phyloP scores from a whole-genome alignment of 2,113 vertebrate species.

The Dolichallabes microphthalmus region DNA sequence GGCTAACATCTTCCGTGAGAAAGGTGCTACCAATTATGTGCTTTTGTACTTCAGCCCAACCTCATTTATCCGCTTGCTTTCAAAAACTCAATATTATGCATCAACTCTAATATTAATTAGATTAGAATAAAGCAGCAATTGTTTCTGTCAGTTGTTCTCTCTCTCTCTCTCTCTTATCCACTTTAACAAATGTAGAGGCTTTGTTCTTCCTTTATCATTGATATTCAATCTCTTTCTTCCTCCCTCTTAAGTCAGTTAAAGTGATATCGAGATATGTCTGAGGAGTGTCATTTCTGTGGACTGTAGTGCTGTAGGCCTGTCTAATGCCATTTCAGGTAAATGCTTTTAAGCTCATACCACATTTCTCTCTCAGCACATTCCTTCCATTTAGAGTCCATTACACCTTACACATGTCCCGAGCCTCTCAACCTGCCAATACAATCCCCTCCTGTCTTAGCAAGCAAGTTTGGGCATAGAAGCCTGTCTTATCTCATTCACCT shows the following conservation, averaged over 20 bases:
- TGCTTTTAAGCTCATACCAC: constrained; percentile 33
- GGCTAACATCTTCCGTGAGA: not conserved
- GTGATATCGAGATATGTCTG: constrained; percentile 19
- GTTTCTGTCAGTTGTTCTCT: not conserved
- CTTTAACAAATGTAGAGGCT: constrained; percentile 10
- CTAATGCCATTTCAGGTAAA: constrained; percentile 27
- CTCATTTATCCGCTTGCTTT: not conserved
- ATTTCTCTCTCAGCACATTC: constrained; percentile 13
- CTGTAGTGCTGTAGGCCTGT: constrained; percentile 20
- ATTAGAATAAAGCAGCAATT: not conserved
- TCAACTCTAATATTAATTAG: not conserved
- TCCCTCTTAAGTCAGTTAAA: constrained; percentile 33
- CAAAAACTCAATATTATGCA: not conserved
- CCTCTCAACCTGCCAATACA: constrained; percentile 17
- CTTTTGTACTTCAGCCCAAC: not conserved
- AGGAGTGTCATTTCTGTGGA: constrained; percentile 28
- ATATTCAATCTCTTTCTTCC: constrained; percentile 17
- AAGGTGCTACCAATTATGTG: not conserved
- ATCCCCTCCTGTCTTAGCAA: not conserved
- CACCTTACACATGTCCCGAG: constrained; percentile 2
- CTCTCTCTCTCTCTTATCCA: not conserved
- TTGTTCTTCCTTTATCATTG: constrained; percentile 1
- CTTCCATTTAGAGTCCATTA: constrained; percentile 25
- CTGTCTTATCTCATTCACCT: not conserved
- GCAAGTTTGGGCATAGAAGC: not conserved